Evolutionary conservation across 2,888 invertebrate genomes (phyloP), one percentile per base, ranked within the genome.

Genomic region (Mimachlamys varia): DNA sequence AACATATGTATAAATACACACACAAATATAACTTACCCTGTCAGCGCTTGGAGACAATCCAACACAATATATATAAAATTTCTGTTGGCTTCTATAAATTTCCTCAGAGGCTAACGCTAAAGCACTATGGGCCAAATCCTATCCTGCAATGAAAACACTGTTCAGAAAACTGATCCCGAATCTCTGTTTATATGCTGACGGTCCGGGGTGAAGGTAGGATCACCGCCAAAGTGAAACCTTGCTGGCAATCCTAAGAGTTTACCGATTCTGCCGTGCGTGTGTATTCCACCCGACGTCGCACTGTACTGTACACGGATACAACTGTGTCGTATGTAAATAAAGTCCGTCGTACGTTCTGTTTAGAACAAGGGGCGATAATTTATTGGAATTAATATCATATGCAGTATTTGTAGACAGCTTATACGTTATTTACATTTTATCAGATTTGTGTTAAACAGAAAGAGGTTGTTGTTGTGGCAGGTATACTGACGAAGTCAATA

Each of bases 301-400:
- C 76, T 22, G 33, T 33, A 76, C 76, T 76, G 76, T 76, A 76
- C 76, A 33, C 76, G 12, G 33, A 13, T 7, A 44, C 33, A 76
- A 3, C 33, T 33, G 76, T 76, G 76, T 15, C 33, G 76, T 76
- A 33, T 27, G 76, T 76, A 76, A 76, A 76, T 76, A 76, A 76
- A 76, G 76, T 76, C 76, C 7, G 27, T 76, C 76, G 76, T 27
- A 76, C 76, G 76, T 76, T 33, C 76, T 76, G 27, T 5, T 27
- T 33, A 76, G 76, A 76, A 76, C 76, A 76, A 76, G 76, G 76
- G 76, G 76, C 76, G 76, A 76, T 27, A 76, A 76, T 27, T 76
- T 76, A 76, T 76, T 76, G 76, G 27, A 76, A 76, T 76, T 33
- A 76, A 76, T 76, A 1, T 53, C 33, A 76, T 7, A 76, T 10